Percentiles rank a stretch among this genome's conserved stretches.
Conservation (phyloP, 2,888 invertebrate species). For the Acanthoscelides obtectus region DNA sequence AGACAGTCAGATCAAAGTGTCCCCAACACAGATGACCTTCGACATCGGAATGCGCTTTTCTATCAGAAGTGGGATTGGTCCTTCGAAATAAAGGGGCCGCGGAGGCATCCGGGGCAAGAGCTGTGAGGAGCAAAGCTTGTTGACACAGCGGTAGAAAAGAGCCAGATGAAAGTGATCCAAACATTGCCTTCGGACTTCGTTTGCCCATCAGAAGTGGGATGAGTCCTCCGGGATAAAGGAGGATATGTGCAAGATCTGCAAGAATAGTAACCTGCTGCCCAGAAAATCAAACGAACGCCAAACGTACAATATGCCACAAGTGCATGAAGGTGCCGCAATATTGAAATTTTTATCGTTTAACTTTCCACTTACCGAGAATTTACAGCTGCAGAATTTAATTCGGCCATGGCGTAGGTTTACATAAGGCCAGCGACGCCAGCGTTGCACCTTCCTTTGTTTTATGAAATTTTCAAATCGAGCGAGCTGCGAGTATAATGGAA, state of each 20-base stretch:
- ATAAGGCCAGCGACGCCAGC: neutral
- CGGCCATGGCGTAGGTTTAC: neutral
- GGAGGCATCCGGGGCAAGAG: too few relatives aligned
- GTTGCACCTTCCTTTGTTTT: neutral
- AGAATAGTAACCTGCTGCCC: neutral
- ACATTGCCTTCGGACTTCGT: too few relatives aligned
- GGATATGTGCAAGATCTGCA: neutral
- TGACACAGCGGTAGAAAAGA: too few relatives aligned
- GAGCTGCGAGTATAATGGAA: neutral
- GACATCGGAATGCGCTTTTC: too few relatives aligned
- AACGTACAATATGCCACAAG: neutral
- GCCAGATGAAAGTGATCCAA: too few relatives aligned
- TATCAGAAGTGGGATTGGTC: too few relatives aligned
- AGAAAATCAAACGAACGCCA: neutral
- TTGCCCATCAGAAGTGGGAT: too few relatives aligned
- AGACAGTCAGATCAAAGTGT: too few relatives aligned
- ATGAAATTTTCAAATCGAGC: neutral
- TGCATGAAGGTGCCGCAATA: conserved; percentile 23
- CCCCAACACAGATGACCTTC: too few relatives aligned
- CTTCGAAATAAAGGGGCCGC: too few relatives aligned
- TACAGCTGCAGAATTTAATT: conserved; percentile 23
- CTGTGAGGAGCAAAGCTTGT: too few relatives aligned
- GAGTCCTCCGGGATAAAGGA: too few relatives aligned
- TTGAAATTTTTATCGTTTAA: conserved; percentile 32
- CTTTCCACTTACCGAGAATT: conserved; percentile 24